Percentiles rank a stretch among this genome's conserved stretches.
Conservation (phyloP, 2,113 vertebrate genomes). For the Antechinus stuartii region DNA sequence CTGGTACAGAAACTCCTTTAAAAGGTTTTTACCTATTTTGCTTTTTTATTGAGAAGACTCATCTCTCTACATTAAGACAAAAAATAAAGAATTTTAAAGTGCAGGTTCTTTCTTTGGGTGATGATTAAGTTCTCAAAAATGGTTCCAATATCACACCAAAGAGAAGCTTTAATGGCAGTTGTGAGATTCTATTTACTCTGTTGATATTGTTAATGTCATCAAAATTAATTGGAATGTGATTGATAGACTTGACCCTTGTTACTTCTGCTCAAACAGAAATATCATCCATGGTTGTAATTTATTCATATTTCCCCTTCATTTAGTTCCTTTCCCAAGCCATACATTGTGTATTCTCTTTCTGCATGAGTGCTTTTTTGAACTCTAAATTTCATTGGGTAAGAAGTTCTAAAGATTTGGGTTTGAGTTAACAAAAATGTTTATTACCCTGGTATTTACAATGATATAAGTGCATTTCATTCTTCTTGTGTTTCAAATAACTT, state of each 20-base stretch:
- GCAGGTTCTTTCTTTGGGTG: neutral
- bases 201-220: neutral
- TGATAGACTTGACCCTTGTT: neutral
- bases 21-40: neutral
- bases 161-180: neutral
- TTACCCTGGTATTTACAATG: neutral
- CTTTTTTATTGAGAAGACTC: neutral
- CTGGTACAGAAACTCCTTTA: neutral
- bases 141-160: neutral
- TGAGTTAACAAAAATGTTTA: neutral
- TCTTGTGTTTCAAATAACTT: neutral
- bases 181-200: conserved; percentile 15
- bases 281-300: neutral
- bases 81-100: neutral
- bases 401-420: neutral
- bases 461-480: neutral
- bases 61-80: conserved; percentile 6
- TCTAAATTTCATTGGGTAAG: neutral
- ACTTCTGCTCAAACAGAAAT: neutral
- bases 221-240: neutral
- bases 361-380: neutral
- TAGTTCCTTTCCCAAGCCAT: neutral
- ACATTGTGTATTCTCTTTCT: neutral
- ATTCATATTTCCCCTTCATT: neutral
- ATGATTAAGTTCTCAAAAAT: conserved; percentile 1